Conservation (phyloP, 2,888 invertebrate genomes). For the Torymus aiolomorphi region DNA sequence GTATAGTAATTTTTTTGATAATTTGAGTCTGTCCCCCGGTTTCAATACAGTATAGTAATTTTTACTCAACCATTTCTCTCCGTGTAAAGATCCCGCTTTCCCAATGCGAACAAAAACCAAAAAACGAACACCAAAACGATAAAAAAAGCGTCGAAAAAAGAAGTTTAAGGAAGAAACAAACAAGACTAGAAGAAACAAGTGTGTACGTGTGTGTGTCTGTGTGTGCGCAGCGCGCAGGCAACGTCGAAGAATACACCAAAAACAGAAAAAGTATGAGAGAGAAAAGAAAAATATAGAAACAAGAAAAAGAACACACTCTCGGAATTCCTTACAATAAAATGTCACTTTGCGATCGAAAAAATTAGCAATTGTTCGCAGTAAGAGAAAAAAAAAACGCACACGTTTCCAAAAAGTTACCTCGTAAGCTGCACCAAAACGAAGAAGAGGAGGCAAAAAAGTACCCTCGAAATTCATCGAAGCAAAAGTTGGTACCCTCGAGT, state of each 20-base stretch:
- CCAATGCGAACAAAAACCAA: neutral
- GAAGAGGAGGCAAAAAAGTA: too few species aligned
- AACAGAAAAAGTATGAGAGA: neutral
- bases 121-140: slow-evolving; percentile 20
- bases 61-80: too few species aligned
- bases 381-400: too few species aligned
- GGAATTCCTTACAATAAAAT: slow-evolving; percentile 43
- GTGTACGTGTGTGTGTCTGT: too few species aligned
- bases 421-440: too few species aligned
- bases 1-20: too few species aligned
- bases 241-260: slow-evolving; percentile 24
- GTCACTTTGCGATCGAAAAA: neutral
- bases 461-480: too few species aligned
- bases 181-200: neutral
- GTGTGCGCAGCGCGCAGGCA: slow-evolving; percentile 22
- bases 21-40: too few species aligned
- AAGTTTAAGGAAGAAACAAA: slow-evolving; percentile 24
- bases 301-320: slow-evolving; percentile 13
- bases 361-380: neutral
- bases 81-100: slow-evolving; percentile 38
- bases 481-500: too few species aligned
- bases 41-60: too few species aligned
- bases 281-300: slow-evolving; percentile 5
- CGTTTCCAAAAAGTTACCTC: too few species aligned
- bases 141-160: slow-evolving; percentile 23